A percentile compares a stretch with the other conserved stretches of the same genome.
phyloP scores from a whole-genome alignment of 2,888 invertebrate species.

The Noctua comes region DNA sequence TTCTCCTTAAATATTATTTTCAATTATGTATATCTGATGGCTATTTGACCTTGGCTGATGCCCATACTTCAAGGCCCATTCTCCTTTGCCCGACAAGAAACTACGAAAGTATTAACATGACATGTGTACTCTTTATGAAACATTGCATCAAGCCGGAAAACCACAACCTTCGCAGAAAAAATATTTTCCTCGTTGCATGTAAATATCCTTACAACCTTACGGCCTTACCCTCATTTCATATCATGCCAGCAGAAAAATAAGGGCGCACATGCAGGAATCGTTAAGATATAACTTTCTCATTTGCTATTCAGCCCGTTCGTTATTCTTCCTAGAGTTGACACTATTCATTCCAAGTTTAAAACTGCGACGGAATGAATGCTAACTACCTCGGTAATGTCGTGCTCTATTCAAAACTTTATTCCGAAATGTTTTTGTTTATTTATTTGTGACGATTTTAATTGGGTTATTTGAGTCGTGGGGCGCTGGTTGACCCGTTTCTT shows the following conservation, averaged over 20 bases:
- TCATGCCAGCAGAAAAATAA: slow-evolving; percentile 34
- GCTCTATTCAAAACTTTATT: slow-evolving; percentile 47
- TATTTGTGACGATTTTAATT: slow-evolving; percentile 53
- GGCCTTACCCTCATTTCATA: slow-evolving; percentile 10
- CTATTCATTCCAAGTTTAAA: slow-evolving; percentile 50
- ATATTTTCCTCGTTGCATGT: slow-evolving; percentile 18
- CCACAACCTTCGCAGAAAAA: not conserved
- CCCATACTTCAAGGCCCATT: too few relatives aligned
- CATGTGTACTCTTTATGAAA: not conserved
- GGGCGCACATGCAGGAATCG: slow-evolving; percentile 42
- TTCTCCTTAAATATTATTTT: too few relatives aligned
- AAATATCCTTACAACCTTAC: slow-evolving; percentile 12
- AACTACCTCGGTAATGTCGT: slow-evolving; percentile 46
- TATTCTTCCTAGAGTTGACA: slow-evolving; percentile 50
- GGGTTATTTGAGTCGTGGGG: slow-evolving; percentile 35
- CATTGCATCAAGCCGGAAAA: slow-evolving; percentile 4
- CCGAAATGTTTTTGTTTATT: slow-evolving; percentile 47
- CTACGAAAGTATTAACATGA: not conserved
- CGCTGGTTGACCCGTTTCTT: slow-evolving; percentile 46
- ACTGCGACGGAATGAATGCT: slow-evolving; percentile 45
- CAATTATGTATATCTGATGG: too few relatives aligned
- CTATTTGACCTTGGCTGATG: too few relatives aligned
- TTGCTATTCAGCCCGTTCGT: slow-evolving; percentile 57
- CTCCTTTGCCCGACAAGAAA: not conserved
- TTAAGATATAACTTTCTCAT: slow-evolving; percentile 53